Evolutionary conservation across 2,113 vertebrate genomes (phyloP).

Genomic region (Seriola quinqueradiata): DNA sequence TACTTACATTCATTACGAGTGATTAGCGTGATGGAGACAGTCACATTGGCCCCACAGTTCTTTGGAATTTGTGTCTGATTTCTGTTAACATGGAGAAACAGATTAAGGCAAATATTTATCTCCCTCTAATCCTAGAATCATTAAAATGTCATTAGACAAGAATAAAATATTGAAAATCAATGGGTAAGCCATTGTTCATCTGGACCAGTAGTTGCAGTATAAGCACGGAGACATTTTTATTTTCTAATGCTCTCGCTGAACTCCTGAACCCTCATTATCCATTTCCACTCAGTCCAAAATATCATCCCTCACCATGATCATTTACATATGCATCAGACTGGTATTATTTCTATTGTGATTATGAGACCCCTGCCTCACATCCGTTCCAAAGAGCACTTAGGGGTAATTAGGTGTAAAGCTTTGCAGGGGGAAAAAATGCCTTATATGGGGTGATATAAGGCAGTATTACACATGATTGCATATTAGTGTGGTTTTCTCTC

Average conservation of each 20-base stretch:
- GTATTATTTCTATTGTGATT: slow-evolving; percentile 79
- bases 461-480: slow-evolving; percentile 37
- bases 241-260: slow-evolving; percentile 75
- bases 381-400: slow-evolving; percentile 68
- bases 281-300: slow-evolving; percentile 59
- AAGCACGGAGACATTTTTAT: slow-evolving; percentile 51
- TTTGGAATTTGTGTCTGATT: slow-evolving; percentile 31
- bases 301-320: slow-evolving; percentile 70
- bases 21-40: slow-evolving; percentile 36
- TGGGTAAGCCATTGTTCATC: slow-evolving; percentile 48
- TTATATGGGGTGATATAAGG: slow-evolving; percentile 30
- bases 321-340: slow-evolving; percentile 78
- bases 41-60: not conserved
- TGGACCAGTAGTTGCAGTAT: slow-evolving; percentile 35
- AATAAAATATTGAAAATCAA: slow-evolving; percentile 64
- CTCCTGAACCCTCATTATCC: slow-evolving; percentile 83
- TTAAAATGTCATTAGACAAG: slow-evolving; percentile 67
- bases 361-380: slow-evolving; percentile 64
- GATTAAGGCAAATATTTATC: slow-evolving; percentile 69
- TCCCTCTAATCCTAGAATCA: slow-evolving; percentile 60
- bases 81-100: slow-evolving; percentile 35
- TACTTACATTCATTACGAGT: slow-evolving; percentile 37
- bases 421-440: slow-evolving; percentile 29
- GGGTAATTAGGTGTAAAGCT: slow-evolving; percentile 78
- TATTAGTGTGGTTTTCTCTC: slow-evolving; percentile 4